phyloP scores from a whole-genome alignment of 2,113 vertebrate genomes.

The Oryzias woworae region DNA sequence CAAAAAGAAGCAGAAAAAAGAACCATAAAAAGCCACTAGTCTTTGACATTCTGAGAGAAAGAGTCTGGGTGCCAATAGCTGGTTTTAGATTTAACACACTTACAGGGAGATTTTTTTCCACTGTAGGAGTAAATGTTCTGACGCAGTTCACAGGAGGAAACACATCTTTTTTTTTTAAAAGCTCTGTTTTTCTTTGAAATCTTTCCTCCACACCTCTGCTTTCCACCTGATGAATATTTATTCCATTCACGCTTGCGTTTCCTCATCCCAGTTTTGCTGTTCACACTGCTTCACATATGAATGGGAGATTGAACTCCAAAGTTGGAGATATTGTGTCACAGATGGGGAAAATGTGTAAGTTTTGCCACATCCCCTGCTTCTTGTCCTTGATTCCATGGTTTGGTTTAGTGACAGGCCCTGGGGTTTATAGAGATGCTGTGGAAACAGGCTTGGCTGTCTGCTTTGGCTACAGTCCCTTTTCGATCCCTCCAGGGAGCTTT shows the following conservation, averaged over 20 bases:
- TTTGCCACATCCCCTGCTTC: conserved; percentile 23
- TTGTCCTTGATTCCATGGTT: conserved; percentile 56
- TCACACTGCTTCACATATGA: conserved; percentile 36
- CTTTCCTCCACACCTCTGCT: conserved; percentile 37
- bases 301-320: conserved; percentile 34
- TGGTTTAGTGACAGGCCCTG: conserved; percentile 43
- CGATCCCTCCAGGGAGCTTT: conserved; percentile 49
- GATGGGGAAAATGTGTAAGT: conserved; percentile 17
- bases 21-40: conserved; percentile 4
- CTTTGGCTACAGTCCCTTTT: conserved; percentile 39
- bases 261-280: conserved; percentile 44
- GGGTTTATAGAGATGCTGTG: conserved; percentile 42
- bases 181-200: conserved; percentile 45
- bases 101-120: conserved; percentile 31
- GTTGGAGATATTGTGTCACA: conserved; percentile 24
- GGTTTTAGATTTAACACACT: conserved; percentile 45
- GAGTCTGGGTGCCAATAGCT: conserved; percentile 5
- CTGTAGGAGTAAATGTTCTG: conserved; percentile 43
- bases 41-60: conserved; percentile 16
- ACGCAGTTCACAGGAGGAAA: conserved; percentile 36
- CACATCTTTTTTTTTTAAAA: neutral
- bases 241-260: conserved; percentile 55
- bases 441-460: conserved; percentile 65
- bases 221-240: conserved; percentile 68
- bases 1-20: conserved; percentile 2